Evolutionary conservation across 1,140 invertebrate genomes (phyloP).

Genomic region (Drosophila repleta): DNA sequence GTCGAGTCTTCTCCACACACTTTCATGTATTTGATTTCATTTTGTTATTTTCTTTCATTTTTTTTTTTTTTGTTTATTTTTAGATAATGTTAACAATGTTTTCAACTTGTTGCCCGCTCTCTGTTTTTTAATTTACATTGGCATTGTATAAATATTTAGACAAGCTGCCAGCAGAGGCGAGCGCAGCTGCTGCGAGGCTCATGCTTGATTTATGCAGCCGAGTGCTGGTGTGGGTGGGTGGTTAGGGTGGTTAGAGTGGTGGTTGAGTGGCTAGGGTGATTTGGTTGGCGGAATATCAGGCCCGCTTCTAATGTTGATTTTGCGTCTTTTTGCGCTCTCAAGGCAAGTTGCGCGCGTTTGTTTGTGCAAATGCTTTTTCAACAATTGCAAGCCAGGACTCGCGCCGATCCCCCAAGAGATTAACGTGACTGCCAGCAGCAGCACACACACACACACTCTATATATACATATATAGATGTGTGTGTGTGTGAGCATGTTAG

Average conservation of each 20-base stretch:
- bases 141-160: slow-evolving; percentile 80
- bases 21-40: not conserved
- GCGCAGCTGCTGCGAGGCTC: slow-evolving; percentile 25
- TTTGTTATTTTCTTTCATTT: not conserved
- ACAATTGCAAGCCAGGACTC: slow-evolving; percentile 71
- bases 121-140: slow-evolving; percentile 79
- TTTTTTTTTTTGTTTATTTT: slow-evolving; percentile 44
- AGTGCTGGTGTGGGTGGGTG: not conserved
- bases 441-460: too few species aligned
- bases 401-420: slow-evolving; percentile 65
- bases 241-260: not conserved
- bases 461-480: not conserved
- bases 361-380: slow-evolving; percentile 80
- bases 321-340: slow-evolving; percentile 68
- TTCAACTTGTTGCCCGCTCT: slow-evolving; percentile 74
- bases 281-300: slow-evolving; percentile 6
- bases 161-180: slow-evolving; percentile 57
- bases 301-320: slow-evolving; percentile 72
- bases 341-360: slow-evolving; percentile 37
- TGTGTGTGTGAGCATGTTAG: slow-evolving; percentile 47
- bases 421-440: slow-evolving; percentile 63
- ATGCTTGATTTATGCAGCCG: slow-evolving; percentile 62
- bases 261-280: not conserved
- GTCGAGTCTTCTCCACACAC: not conserved
- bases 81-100: slow-evolving; percentile 54